These are phyloP conservation scores for Hofmannophila pseudospretella DNA, from an alignment of 2,888 invertebrate genomes.

Conservation along the genomic window DNA sequence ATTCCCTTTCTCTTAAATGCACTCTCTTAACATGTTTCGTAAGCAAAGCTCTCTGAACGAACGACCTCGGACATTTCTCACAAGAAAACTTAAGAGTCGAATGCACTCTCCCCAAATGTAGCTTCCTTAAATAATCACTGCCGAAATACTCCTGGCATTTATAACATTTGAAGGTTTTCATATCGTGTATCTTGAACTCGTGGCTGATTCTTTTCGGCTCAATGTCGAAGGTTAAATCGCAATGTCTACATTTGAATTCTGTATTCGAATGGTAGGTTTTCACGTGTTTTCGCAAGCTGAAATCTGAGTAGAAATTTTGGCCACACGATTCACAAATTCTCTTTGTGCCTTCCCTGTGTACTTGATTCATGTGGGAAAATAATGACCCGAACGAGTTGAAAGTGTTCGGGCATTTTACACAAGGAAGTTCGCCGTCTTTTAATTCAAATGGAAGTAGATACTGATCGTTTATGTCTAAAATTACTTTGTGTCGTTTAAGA, in stretches of 20 bases:
- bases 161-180: slow-evolving; percentile 12
- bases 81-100: slow-evolving; percentile 9
- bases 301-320: slow-evolving; percentile 11
- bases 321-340: slow-evolving; percentile 14
- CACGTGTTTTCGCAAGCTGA: slow-evolving; percentile 11
- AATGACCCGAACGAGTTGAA: slow-evolving; percentile 9
- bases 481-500: background rate
- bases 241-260: background rate
- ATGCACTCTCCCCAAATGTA: slow-evolving; percentile 6
- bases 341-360: slow-evolving; percentile 9
- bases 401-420: background rate
- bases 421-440: background rate
- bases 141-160: slow-evolving; percentile 12
- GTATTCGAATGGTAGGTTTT: slow-evolving; percentile 6
- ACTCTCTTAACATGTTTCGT: background rate
- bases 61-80: slow-evolving; percentile 7
- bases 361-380: slow-evolving; percentile 11
- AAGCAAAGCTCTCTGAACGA: background rate
- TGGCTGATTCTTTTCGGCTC: background rate
- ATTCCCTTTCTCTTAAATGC: background rate
- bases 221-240: background rate
- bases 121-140: slow-evolving; percentile 5
- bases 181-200: slow-evolving; percentile 9
- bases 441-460: background rate
- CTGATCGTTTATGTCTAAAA: background rate